Evolutionary conservation across 1,140 invertebrate species (phyloP), one percentile per base, ranked within the genome.

Genomic region (Aphelenchoides besseyi): DNA sequence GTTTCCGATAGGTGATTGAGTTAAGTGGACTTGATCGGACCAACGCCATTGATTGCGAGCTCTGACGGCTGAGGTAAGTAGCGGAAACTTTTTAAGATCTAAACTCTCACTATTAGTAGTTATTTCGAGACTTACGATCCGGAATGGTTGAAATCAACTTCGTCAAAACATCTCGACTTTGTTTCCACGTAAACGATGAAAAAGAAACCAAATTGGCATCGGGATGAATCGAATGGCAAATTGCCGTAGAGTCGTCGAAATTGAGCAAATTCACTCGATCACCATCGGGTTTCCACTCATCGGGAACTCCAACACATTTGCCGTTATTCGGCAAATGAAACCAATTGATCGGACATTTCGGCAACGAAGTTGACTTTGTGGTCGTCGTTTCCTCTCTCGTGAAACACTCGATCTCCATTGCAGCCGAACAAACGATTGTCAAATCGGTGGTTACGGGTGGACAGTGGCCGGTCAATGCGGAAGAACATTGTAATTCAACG

Each of bases 31-130:
- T 23, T 32, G 9, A 30, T 66, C 32, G 1, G 32, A 16, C 63
- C 63, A 66, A 26, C 29, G n/a, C 63, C 63, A 66, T n/a, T 66
- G 2, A 12, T 2, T 23, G 30, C 3, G 12, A 0, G 30, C 30
- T 16, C 63, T 26, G 16, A 66, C 1, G 23, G 63, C 63, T n/a
- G 63, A 66, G 12, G 8, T 66, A 12, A 66, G 48, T n/a, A 66
- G 36, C 26, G 3, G 32, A 3, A 64, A 35, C 1, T 28, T 29
- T 28, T 33, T 28, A 5, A 59, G 18, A 33, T 59, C 55, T 59
- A 8, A 8, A 18, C 55, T n/a, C n/a, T 66, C 18, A 16, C 32
- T 33, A 35, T 29, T 53, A 32, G 30, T 23, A 66, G n/a, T 3
- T 66, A n/a, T 61, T 61, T 64, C 1, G n/a, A 66, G n/a, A 2